Base-by-base conservation (phyloP, 2,888 invertebrate species). In the Holacanthella duospinosa region DNA sequence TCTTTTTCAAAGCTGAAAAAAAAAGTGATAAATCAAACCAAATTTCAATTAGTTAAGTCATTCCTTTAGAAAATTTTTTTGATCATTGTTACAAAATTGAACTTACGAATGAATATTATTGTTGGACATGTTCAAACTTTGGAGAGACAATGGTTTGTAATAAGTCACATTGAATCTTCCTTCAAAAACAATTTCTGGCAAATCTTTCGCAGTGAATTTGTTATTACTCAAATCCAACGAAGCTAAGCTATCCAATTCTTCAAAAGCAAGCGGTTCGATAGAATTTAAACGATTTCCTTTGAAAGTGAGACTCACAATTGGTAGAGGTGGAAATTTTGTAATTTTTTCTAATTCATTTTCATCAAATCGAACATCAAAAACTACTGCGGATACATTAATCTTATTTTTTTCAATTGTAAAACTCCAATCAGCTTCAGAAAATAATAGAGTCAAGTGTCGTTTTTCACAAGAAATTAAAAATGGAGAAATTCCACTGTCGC, bases 1-100 rank as follows among this genome's bases (percentile, higher is more conserved):
- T 88, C 86, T 59, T 80, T 80, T 73, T 87, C 56, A 29, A 68
- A 48, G 29, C 66, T 66, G 59, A n/a, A 55, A 53, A 26, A 36
- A 3, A 60, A 62, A 58, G 28, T 61, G 24, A 58, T 4, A 44
- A 59, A 2, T 3, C 4, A 21, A 36, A 28, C 19, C 26, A 27
- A 26, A 55, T 55, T 28, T 9, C 26, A 55, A 27, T 26, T 26
- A 25, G 19, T 54, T 19, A 16, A 21, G n/a, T 53, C 25, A 53
- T 53, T 53, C 53, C 6, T 21, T 53, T 53, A n/a, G n/a, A n/a
- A 43, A 43, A 16, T 43, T 16, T 43, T 43, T 16, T 16, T 12
- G 19, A 16, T 53, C 21, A 53, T 53, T 21, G 4, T 9, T 53
- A 12, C 24, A 24, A 9, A 12, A 21, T 59, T 12, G 24, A 44